phyloP scores from a whole-genome alignment of 2,888 invertebrate genomes.

The Eugnorisma glareosa region DNA sequence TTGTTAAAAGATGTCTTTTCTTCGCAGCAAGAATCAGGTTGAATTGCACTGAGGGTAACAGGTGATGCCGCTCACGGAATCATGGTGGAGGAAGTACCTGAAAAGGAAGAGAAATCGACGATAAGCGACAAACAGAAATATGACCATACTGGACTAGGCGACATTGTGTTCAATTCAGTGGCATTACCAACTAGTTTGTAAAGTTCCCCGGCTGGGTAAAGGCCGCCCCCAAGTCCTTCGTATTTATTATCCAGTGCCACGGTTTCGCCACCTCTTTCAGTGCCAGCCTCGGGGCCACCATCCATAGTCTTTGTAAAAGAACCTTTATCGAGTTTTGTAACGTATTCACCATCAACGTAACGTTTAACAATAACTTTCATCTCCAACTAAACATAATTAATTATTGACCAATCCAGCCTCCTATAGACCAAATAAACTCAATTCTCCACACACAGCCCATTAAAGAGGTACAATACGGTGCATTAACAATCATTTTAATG shows the following conservation, averaged over 20 bases:
- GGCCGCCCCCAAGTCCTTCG: background rate
- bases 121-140: background rate
- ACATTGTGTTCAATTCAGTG: too few species aligned
- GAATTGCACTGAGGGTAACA: background rate
- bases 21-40: background rate
- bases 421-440: constrained; percentile 27
- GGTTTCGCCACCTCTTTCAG: background rate
- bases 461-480: constrained; percentile 50
- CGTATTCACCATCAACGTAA: constrained; percentile 2
- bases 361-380: constrained; percentile 8
- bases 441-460: constrained; percentile 39
- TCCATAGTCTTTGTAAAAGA: background rate
- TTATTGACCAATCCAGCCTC: constrained; percentile 32
- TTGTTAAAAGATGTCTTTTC: background rate
- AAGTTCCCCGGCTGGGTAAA: background rate
- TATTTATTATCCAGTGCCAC: background rate
- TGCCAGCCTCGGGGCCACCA: background rate
- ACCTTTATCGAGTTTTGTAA: constrained; percentile 11
- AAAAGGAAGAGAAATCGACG: background rate
- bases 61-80: background rate
- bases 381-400: constrained; percentile 28
- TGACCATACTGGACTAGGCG: too few species aligned
- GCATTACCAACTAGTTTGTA: background rate
- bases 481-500: constrained; percentile 50
- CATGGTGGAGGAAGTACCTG: background rate